Base-by-base conservation (phyloP, 2,797 vertebrate genomes). In the Antrozous pallidus region DNA sequence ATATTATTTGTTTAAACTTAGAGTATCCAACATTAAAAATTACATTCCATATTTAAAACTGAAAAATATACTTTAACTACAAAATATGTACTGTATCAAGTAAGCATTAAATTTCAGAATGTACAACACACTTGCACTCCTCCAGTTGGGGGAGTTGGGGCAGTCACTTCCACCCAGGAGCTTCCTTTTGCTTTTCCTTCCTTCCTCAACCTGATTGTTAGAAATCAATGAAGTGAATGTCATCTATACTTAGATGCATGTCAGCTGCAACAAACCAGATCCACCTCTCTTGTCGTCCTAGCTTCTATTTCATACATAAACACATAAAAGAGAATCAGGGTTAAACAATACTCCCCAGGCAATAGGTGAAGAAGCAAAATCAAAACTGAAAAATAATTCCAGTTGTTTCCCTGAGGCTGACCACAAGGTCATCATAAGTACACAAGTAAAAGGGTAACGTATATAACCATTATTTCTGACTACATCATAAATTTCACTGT, bases 401-500 rank as follows among this genome's bases (percentile, higher is more conserved):
- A 36, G 54, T 77, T 93, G 56, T 80, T 89, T 74, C 40, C 92
- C 63, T 14, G 54, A 92, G 84, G 73, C 49, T 92, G 80, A 36
- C 85, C 85, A 88, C 56, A 74, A 5, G 28, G 58, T 61, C 58
- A 61, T 14, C 58, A 31, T 31, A 61, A 61, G 28, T 28, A 61
- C 58, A 61, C 12, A 61, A 14, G 28, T 61, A 58, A 28, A 58
- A 58, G 26, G 5, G 13, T 65, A 84, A 92, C 56, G 85, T 16
- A 56, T 49, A 73, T 69, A 93, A 40, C 36, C n/a, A 78, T 96
- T 90, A 92, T 90, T 85, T 84, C 63, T 92, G 69, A 95, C 38
- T 93, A 33, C 31, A 56, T 20, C 16, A 74, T 63, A 90, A 33
- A 87, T 81, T 89, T 90, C 80, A 69, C 12, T 58, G 10, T 45